Evolutionary conservation across 2,113 vertebrate species (phyloP).

Genomic region (Trinectes maculatus): DNA sequence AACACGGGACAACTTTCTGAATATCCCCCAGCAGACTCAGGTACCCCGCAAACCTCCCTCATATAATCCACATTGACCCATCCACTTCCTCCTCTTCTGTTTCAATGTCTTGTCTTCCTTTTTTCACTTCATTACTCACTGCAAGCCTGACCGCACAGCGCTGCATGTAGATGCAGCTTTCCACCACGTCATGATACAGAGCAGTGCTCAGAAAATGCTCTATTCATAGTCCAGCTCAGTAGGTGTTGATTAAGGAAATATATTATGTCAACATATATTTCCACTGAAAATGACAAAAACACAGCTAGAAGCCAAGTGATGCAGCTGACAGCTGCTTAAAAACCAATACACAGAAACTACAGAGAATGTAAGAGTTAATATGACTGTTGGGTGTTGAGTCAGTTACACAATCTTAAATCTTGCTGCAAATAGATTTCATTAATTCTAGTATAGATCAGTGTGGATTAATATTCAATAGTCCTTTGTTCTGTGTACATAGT

Average conservation of each 20-base stretch:
- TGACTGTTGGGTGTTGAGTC: background rate
- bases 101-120: slow-evolving; percentile 54
- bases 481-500: background rate
- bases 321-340: no score
- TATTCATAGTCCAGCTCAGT: background rate
- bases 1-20: slow-evolving; percentile 97
- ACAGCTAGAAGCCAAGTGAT: background rate
- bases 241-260: background rate
- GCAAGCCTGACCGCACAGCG: slow-evolving; percentile 38
- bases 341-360: no score
- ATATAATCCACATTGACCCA: slow-evolving; percentile 67
- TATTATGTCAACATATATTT: background rate
- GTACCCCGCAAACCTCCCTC: slow-evolving; percentile 77
- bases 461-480: background rate
- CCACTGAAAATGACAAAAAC: background rate
- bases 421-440: background rate
- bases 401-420: background rate
- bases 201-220: no score
- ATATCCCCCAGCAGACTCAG: slow-evolving; percentile 94
- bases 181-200: slow-evolving; percentile 34
- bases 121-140: slow-evolving; percentile 36
- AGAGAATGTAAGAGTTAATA: background rate
- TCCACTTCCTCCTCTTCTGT: slow-evolving; percentile 36
- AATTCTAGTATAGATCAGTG: background rate
- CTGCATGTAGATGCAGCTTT: slow-evolving; percentile 16